Percentiles rank a stretch among this genome's conserved stretches.
Conservation (phyloP, 2,888 invertebrate genomes). For the Trachelus stipa region DNA sequence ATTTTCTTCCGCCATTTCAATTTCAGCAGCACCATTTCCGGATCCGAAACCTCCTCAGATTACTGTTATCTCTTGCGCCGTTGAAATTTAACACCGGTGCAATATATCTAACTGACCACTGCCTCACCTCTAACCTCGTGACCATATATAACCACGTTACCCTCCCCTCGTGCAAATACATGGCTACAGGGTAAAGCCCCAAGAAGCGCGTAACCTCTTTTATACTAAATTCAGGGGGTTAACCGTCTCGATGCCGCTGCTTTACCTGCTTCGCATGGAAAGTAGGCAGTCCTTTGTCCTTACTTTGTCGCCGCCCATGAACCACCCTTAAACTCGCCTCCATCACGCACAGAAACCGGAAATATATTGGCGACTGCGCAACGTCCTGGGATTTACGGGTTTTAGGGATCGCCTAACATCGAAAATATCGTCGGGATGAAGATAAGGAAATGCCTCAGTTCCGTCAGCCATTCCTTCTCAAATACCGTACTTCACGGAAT, state of each 20-base stretch:
- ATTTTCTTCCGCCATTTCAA: constrained; percentile 6
- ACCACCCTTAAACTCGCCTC: neutral
- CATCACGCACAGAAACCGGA: constrained; percentile 4
- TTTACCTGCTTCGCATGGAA: constrained; percentile 34
- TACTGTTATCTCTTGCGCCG: constrained; percentile 40
- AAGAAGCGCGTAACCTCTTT: constrained; percentile 28
- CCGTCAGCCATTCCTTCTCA: neutral
- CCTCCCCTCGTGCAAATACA: constrained; percentile 5
- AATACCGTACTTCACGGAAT: neutral
- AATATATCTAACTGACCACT: constrained; percentile 44
- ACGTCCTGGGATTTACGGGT: constrained; percentile 22
- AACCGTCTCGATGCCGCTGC: constrained; percentile 26
- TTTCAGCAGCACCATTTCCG: constrained; percentile 14
- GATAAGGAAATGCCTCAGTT: constrained; percentile 2
- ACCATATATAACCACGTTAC: constrained; percentile 40
- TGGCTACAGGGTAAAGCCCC: neutral
- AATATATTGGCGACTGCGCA: constrained; percentile 1
- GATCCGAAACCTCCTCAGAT: constrained; percentile 35
- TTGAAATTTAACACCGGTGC: constrained; percentile 43
- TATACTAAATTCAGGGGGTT: constrained; percentile 41
- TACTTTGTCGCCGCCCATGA: constrained; percentile 20
- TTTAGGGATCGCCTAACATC: constrained; percentile 19
- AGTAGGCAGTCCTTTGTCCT: constrained; percentile 32
- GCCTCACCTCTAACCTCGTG: constrained; percentile 41
- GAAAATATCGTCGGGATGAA: constrained; percentile 16